These are phyloP conservation scores for Steromphala cineraria DNA, from an alignment of 2,888 invertebrate species.

Conservation along the genomic window DNA sequence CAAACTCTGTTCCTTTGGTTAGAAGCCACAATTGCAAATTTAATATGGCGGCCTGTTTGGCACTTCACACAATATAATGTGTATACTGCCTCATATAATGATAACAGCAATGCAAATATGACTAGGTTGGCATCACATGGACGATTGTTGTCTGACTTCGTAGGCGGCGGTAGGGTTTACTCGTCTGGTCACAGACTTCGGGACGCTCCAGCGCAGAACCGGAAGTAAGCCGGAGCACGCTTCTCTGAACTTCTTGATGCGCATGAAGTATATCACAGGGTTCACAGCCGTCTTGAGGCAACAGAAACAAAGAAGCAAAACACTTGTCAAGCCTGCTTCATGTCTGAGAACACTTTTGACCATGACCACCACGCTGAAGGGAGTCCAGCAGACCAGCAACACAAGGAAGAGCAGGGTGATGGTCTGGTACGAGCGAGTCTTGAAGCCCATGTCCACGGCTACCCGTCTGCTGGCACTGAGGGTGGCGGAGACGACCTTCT, in stretches of 20 bases:
- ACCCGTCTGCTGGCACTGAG: conserved; percentile 40
- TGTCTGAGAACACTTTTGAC: conserved; percentile 33
- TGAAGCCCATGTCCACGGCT: conserved; percentile 61
- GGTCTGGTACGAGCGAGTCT: conserved; percentile 67
- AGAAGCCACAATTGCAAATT: no score
- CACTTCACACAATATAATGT: no score
- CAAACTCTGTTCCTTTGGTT: no score
- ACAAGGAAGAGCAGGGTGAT: conserved; percentile 62
- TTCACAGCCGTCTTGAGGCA: conserved; percentile 65
- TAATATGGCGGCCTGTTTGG: no score
- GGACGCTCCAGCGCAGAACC: conserved; percentile 18
- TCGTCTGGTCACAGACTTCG: conserved; percentile 24
- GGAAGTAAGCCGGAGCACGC: conserved; percentile 44
- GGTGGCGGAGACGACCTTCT: conserved; percentile 30
- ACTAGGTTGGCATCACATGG: neutral
- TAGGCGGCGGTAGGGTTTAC: conserved; percentile 47
- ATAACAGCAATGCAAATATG: no score
- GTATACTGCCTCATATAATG: no score
- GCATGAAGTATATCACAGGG: conserved; percentile 63
- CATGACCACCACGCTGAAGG: conserved; percentile 51
- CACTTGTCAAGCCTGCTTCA: conserved; percentile 29
- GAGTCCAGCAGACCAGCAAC: conserved; percentile 59
- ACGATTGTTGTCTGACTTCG: neutral
- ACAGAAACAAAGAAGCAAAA: conserved; percentile 50
- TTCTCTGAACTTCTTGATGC: conserved; percentile 61